Evolutionary conservation across 2,888 invertebrate genomes (phyloP).

Genomic region (Tromatobia lineatoria): DNA sequence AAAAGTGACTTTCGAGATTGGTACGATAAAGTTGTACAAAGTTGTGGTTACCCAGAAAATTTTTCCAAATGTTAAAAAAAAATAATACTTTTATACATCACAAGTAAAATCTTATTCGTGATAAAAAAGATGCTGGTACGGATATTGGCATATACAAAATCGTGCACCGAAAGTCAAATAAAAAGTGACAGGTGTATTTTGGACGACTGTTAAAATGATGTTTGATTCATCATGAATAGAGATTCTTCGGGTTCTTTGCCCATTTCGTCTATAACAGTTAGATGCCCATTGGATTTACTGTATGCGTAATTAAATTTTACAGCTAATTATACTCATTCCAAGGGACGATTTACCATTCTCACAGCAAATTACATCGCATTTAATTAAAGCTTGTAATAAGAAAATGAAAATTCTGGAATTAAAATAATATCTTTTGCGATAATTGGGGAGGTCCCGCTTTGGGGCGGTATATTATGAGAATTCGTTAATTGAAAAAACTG

Average conservation of each 20-base stretch:
- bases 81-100: too few species aligned
- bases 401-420: conserved; percentile 26
- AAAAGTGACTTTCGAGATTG: too few species aligned
- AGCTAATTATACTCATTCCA: not conserved
- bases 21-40: too few species aligned
- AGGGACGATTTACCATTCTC: not conserved
- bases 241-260: not conserved
- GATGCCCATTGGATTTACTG: not conserved
- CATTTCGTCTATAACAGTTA: not conserved
- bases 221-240: too few species aligned
- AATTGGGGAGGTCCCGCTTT: not conserved
- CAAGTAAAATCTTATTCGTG: too few species aligned
- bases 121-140: too few species aligned
- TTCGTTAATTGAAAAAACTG: conserved; percentile 58
- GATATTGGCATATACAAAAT: too few species aligned
- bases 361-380: conserved; percentile 17
- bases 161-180: too few species aligned
- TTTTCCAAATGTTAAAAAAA: too few species aligned
- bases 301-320: not conserved
- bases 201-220: too few species aligned
- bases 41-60: too few species aligned
- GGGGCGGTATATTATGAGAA: conserved; percentile 41
- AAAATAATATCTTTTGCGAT: conserved; percentile 12
- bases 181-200: too few species aligned
- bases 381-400: conserved; percentile 34